phyloP scores from a whole-genome alignment of 2,113 vertebrate genomes.

The Penelope pileata region DNA sequence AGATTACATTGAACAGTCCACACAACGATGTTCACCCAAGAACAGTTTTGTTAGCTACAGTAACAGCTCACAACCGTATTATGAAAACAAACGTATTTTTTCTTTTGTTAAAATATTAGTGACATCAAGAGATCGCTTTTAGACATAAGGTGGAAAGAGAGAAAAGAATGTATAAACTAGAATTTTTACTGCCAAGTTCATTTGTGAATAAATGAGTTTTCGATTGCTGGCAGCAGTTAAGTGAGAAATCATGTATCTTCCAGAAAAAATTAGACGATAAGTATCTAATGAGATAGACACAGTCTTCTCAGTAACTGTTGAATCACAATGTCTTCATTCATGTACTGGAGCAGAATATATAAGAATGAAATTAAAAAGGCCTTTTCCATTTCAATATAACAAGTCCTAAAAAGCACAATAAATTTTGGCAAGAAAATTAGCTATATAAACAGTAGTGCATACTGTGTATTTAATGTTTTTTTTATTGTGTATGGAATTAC shows the following conservation, averaged over 20 bases:
- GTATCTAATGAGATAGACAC: slow-evolving; percentile 13
- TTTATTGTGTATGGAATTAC: slow-evolving; percentile 13
- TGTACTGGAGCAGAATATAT: slow-evolving; percentile 11
- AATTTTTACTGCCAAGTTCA: not conserved
- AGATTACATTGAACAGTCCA: not conserved
- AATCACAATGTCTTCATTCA: slow-evolving; percentile 42
- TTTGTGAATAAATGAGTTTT: not conserved
- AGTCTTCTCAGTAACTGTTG: not conserved
- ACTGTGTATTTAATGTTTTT: not conserved
- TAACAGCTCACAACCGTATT: not conserved
- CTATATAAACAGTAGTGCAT: not conserved
- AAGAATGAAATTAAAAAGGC: slow-evolving; percentile 34
- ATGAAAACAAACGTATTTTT: not conserved
- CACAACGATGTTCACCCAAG: not conserved
- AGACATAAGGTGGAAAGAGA: not conserved
- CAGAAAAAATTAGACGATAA: slow-evolving; percentile 3
- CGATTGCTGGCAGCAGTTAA: slow-evolving; percentile 24
- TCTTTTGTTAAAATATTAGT: not conserved
- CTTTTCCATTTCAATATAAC: not conserved
- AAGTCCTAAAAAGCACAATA: not conserved
- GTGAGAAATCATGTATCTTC: not conserved
- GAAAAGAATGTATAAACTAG: slow-evolving; percentile 9
- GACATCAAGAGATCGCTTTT: not conserved
- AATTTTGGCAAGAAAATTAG: slow-evolving; percentile 30
- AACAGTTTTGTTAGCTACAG: not conserved